Evolutionary conservation across 2,888 invertebrate species (phyloP), one percentile per base, ranked within the genome.

Genomic region (Stenoptilia bipunctidactyla): DNA sequence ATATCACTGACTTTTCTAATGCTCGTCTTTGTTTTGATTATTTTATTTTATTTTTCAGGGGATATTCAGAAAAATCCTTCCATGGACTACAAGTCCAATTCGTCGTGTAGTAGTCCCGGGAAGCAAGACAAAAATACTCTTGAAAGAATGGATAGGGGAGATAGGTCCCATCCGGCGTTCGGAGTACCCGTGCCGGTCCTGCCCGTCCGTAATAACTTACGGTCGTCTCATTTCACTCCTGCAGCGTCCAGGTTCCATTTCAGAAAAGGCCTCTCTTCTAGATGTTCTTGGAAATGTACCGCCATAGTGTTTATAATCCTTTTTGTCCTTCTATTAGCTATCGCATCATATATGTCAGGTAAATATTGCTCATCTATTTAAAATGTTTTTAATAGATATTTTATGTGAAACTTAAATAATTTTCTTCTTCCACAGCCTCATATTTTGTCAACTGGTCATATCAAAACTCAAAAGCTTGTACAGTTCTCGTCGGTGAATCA

Each of bases 201-300:
- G 56, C 92, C 92, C 55, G 90, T 92, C 60, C 87, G 92, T 58
- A 90, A 89, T 63, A 90, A 89, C 68, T 79, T 90, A 48, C 85
- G 90, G 53, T 88, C 91, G 49, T 89, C 90, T 58, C 91, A 92
- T 74, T 92, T 91, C 66, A 89, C 91, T 50, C 87, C 87, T 34
- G 84, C 87, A 15, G 85, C 87, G 52, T 91, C 92, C 54, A 87
- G 93, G 58, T 93, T 93, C 83, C 94, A 93, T 77, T 93, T 94
- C 77, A 90, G 92, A 67, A 94, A 94, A 86, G 93, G 92, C 56
- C 85, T 94, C 58, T 90, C 92, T 42, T 91, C 93, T 55, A 87
- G 89, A 59, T 97, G 97, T 82, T 93, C 94, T 48, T 96, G 96
- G 94, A 93, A 93, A 75, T 94, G 96, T 79, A 90, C 94, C 53